Evolutionary conservation across 2,113 vertebrate genomes (phyloP), one percentile per base, ranked within the genome.

Genomic region (Cavia aperea): DNA sequence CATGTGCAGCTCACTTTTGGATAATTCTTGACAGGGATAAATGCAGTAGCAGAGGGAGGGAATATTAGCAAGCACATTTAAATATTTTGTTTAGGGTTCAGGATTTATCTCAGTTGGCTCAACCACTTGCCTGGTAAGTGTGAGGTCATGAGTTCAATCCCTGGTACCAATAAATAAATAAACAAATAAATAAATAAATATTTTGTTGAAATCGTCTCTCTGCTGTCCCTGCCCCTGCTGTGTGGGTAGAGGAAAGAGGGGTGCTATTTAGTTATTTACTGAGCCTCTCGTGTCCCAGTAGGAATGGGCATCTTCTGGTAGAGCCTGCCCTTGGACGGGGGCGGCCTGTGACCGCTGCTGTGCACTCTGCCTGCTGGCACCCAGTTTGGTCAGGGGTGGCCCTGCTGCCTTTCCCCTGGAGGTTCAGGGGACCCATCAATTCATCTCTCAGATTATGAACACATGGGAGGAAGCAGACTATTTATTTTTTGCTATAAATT

Each of bases 391-490:
- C 0, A 0, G 56, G 54, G 79, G 58, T 4, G 39, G 75, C 60
- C 39, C 49, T 23, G 51, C 13, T 68, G 13, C 24, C 60, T 31
- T 62, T 4, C 51, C 26, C 18, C 84, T 33, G 10, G 43, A 82
- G 31, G 68, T 54, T 65, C 4, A 58, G 23, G 43, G 87, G 33
- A 79, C 51, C 56, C 39, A 73, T 72, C 39, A 51, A 7, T 88
- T 87, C 84, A 89, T 75, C 56, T 70, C 23, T 39, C 81, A 90
- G 60, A 72, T 75, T 83, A 26, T 56, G 70, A 93, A 96, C 70
- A 63, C 14, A 24, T 56, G 46, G 54, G 82, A 93, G 73, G 86
- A 95, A 92, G 70, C 39, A 88, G 86, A 95, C 78, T 94, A 94
- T 62, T 70, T 65, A 65, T 89, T 92, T 91, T 78, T 83, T 73